Evolutionary conservation across 1,140 invertebrate genomes (phyloP).

Genomic region (Trypoxylus dichotomus): DNA sequence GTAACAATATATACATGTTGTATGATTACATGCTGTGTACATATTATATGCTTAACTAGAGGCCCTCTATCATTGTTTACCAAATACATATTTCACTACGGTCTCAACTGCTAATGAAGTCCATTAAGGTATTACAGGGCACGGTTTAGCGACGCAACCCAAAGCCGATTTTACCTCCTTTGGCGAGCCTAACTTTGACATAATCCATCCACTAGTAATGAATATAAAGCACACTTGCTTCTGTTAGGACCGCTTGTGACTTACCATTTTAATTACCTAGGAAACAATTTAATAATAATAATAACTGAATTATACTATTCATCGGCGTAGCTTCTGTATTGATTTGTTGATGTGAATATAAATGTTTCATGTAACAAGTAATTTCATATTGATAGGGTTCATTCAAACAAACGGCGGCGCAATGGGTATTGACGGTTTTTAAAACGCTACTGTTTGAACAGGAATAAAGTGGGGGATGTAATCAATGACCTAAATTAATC

Average conservation of each 20-base stretch:
- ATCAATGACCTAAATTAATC: no score
- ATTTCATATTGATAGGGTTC: no score
- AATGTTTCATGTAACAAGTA: no score
- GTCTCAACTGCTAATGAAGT: constrained; percentile 13
- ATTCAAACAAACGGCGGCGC: no score
- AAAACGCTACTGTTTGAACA: no score
- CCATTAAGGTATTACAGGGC: constrained; percentile 14
- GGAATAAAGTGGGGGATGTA: no score
- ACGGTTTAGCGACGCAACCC: neutral
- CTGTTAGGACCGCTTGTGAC: neutral
- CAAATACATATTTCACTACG: constrained; percentile 11
- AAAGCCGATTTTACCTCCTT: constrained; percentile 8
- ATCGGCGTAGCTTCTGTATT: neutral
- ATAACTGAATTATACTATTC: neutral
- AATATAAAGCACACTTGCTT: constrained; percentile 15
- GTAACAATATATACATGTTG: no score
- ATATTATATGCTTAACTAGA: neutral
- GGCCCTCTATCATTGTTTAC: neutral
- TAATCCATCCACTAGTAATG: constrained; percentile 4
- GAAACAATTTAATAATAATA: constrained; percentile 1
- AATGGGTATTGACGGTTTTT: no score
- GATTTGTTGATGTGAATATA: neutral
- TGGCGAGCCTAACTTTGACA: constrained; percentile 1
- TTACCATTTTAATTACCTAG: constrained; percentile 12
- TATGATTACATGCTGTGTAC: neutral